Conservation (phyloP, 2,888 invertebrate genomes). For the Phaonia tiefii region DNA sequence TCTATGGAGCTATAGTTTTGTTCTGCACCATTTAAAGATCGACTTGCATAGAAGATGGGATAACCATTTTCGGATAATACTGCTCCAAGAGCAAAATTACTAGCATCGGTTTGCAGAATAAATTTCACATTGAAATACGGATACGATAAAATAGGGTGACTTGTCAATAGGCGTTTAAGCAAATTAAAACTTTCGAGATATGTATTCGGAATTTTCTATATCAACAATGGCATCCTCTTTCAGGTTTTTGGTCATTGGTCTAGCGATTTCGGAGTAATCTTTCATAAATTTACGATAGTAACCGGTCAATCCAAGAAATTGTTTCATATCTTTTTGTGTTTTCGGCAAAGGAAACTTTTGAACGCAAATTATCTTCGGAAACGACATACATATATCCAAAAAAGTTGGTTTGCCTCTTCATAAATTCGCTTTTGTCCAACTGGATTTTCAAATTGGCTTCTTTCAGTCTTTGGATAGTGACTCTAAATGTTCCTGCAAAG, state of each 20-base stretch:
- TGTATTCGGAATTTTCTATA: not conserved
- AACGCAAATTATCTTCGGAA: slow-evolving; percentile 69
- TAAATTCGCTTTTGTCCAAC: slow-evolving; percentile 48
- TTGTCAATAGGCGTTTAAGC: not conserved
- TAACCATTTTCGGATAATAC: not conserved
- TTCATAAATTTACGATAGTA: not conserved
- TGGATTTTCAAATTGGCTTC: slow-evolving; percentile 46
- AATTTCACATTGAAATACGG: not conserved
- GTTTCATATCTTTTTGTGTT: slow-evolving; percentile 68
- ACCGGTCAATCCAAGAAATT: not conserved
- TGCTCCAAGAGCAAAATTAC: not conserved
- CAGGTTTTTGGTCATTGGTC: not conserved
- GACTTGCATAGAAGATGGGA: not conserved
- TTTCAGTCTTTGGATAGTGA: slow-evolving; percentile 58
- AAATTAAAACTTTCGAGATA: not conserved
- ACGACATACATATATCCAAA: slow-evolving; percentile 59
- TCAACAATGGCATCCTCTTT: not conserved
- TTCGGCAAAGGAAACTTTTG: slow-evolving; percentile 75
- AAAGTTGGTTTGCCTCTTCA: slow-evolving; percentile 41
- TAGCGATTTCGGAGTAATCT: not conserved
- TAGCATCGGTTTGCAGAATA: not conserved
- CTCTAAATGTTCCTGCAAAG: slow-evolving; percentile 68
- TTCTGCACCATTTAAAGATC: not conserved
- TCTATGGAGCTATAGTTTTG: not conserved
- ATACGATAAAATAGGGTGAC: not conserved